Evolutionary conservation across 2,888 invertebrate genomes (phyloP).

Genomic region (Sycophila texana): DNA sequence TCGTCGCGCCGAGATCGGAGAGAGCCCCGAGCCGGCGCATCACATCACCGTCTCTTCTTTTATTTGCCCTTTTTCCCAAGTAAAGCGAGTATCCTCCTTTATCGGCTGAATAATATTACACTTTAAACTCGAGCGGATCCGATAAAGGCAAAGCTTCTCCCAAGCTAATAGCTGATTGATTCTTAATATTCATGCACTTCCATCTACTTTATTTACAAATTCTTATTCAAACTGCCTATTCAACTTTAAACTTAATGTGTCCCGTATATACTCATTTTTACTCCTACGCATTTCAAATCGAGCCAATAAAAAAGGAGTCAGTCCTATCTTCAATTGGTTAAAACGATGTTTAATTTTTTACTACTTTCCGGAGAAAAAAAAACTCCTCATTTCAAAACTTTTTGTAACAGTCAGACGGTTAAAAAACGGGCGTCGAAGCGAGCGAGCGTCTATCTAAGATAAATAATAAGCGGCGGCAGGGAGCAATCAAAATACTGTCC

Average conservation of each 20-base stretch:
- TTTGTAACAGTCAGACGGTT: neutral
- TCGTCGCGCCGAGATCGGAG: conserved; percentile 18
- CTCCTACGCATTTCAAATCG: neutral
- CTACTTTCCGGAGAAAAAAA: neutral
- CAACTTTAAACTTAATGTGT: too few relatives aligned
- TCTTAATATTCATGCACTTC: too few relatives aligned
- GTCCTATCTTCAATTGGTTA: neutral
- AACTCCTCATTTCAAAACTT: neutral
- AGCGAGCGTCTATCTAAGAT: neutral
- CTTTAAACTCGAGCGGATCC: too few relatives aligned
- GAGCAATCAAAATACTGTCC: conserved; percentile 19
- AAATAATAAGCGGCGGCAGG: conserved; percentile 17
- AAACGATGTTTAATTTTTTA: neutral
- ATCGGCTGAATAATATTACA: too few relatives aligned
- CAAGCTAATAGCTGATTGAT: too few relatives aligned
- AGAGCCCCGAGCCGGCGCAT: neutral
- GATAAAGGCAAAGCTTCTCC: too few relatives aligned
- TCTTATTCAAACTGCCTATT: too few relatives aligned
- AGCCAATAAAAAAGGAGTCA: neutral
- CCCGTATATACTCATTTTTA: too few relatives aligned
- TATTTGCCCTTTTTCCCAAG: neutral
- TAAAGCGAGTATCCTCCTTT: neutral
- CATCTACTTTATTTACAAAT: too few relatives aligned
- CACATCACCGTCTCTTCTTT: neutral
- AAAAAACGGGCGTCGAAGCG: neutral